Evolutionary conservation across 2,888 invertebrate genomes (phyloP).

Genomic region (Euphydryas editha): DNA sequence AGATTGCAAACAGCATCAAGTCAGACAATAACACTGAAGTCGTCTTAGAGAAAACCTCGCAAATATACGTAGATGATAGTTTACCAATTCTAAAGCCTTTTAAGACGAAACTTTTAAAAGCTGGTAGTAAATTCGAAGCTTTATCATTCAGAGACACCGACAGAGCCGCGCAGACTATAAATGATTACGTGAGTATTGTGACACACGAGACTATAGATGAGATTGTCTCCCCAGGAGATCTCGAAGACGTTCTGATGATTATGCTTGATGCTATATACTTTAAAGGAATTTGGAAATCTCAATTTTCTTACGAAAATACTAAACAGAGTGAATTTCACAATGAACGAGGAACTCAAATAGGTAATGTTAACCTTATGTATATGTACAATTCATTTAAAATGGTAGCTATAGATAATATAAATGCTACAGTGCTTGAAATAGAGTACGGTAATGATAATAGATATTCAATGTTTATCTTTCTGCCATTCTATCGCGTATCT

Average conservation of each 20-base stretch:
- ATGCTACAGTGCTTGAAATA: constrained; percentile 63
- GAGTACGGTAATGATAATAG: constrained; percentile 65
- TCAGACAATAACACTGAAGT: constrained; percentile 43
- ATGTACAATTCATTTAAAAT: constrained; percentile 51
- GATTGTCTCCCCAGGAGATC: constrained; percentile 59
- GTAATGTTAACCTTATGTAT: constrained; percentile 68
- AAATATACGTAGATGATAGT: constrained; percentile 58
- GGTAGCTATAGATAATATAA: constrained; percentile 48
- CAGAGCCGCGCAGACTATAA: constrained; percentile 56
- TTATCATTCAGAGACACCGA: constrained; percentile 55
- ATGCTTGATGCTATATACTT: constrained; percentile 70
- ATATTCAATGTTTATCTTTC: constrained; percentile 85
- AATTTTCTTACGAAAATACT: constrained; percentile 59
- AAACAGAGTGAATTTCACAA: constrained; percentile 61
- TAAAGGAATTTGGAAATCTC: constrained; percentile 64
- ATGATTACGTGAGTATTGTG: constrained; percentile 57
- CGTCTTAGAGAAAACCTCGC: constrained; percentile 59
- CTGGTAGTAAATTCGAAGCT: constrained; percentile 53
- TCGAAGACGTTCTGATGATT: constrained; percentile 54
- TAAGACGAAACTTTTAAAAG: constrained; percentile 44
- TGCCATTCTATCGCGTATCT: constrained; percentile 78
- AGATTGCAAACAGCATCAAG: constrained; percentile 52
- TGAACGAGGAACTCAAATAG: constrained; percentile 53
- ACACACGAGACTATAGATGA: constrained; percentile 67
- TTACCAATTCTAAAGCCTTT: constrained; percentile 53